Conservation (phyloP, 2,113 vertebrate genomes). For the Varanus salvator region DNA sequence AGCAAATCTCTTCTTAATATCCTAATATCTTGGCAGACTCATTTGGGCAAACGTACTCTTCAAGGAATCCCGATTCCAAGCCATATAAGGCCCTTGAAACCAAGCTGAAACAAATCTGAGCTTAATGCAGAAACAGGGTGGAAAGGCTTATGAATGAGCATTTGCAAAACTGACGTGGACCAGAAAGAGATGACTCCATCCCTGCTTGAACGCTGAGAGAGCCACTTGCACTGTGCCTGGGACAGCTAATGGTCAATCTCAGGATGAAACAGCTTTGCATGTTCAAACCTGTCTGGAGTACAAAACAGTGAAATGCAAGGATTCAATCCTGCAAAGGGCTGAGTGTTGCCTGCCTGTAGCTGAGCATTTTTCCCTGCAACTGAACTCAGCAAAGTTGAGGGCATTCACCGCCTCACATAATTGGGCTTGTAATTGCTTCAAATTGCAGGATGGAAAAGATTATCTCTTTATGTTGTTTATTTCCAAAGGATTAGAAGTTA, state of each 20-base stretch:
- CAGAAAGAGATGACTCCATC: not conserved
- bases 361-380: not conserved
- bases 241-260: not conserved
- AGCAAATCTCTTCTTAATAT: too few species aligned
- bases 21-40: too few species aligned
- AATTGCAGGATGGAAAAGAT: constrained; percentile 30
- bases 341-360: not conserved
- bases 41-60: too few species aligned
- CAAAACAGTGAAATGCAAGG: not conserved
- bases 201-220: not conserved
- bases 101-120: not conserved
- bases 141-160: not conserved
- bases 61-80: too few species aligned
- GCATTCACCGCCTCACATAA: constrained; percentile 24
- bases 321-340: not conserved
- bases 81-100: too few species aligned
- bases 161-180: not conserved
- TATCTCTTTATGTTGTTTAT: constrained; percentile 38
- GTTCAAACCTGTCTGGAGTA: not conserved
- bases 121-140: not conserved
- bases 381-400: constrained; percentile 22
- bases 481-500: constrained; percentile 36
- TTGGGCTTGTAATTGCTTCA: constrained; percentile 34
- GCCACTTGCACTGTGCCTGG: not conserved
- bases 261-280: not conserved